Conservation (phyloP, 2,113 vertebrate species). For the Vimba vimba region DNA sequence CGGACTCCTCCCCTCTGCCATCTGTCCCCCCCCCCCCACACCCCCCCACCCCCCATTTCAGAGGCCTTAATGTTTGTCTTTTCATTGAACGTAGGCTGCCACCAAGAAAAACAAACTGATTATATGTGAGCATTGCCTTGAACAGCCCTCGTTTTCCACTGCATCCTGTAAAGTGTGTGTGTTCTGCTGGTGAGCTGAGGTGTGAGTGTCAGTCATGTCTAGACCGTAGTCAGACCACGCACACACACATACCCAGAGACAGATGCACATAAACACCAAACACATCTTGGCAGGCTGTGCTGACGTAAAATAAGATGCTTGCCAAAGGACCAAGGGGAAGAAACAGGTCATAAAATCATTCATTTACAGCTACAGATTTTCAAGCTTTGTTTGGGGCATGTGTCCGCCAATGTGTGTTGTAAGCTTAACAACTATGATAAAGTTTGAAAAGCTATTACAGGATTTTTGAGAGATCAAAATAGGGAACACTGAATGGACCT, state of each 20-base stretch:
- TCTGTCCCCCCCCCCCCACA: not conserved
- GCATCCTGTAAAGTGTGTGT: constrained; percentile 49
- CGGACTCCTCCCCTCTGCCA: constrained; percentile 7
- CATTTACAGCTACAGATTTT: constrained; percentile 57
- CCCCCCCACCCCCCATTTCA: not conserved
- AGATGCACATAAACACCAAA: constrained; percentile 44
- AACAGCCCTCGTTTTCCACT: constrained; percentile 50
- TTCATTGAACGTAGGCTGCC: constrained; percentile 58
- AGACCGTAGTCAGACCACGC: constrained; percentile 60
- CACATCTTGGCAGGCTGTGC: constrained; percentile 39
- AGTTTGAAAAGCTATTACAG: not conserved
- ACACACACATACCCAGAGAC: constrained; percentile 38
- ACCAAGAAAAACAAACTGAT: constrained; percentile 63
- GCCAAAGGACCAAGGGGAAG: constrained; percentile 51
- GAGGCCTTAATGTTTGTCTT: constrained; percentile 56
- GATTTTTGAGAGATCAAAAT: not conserved
- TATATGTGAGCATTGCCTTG: constrained; percentile 42
- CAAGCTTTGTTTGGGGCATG: constrained; percentile 26
- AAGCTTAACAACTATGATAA: constrained; percentile 35
- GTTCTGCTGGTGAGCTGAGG: constrained; percentile 43
- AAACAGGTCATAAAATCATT: constrained; percentile 60
- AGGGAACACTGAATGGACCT: not conserved
- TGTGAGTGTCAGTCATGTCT: constrained; percentile 66
- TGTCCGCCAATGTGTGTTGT: constrained; percentile 28
- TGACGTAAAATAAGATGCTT: constrained; percentile 51